These are phyloP conservation scores for Fratercula arctica DNA, from an alignment of 2,797 vertebrate genomes.

Conservation along the genomic window DNA sequence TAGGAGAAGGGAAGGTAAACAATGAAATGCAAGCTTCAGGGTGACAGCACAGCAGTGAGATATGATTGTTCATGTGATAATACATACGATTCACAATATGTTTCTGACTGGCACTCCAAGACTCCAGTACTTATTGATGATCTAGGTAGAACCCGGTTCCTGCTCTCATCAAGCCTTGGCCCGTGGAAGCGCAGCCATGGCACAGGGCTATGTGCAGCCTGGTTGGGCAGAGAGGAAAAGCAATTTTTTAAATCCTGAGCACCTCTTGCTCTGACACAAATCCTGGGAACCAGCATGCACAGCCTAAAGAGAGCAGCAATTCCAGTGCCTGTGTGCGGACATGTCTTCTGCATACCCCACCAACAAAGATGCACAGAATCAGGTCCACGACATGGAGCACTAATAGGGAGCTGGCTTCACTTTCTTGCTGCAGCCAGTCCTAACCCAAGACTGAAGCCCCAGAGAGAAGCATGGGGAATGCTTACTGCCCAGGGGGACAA, in stretches of 20 bases:
- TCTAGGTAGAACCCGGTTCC: neutral
- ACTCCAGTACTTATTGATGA: neutral
- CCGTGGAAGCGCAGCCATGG: neutral
- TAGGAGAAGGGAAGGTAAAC: constrained; percentile 8
- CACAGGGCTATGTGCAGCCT: neutral
- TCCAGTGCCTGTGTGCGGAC: neutral
- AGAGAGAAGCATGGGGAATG: neutral
- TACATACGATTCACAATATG: neutral
- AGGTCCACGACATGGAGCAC: neutral
- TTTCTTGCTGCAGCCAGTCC: neutral
- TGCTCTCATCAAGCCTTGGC: neutral
- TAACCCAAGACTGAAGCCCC: neutral
- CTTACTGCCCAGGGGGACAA: neutral
- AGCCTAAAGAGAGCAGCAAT: neutral
- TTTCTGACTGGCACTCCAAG: constrained; percentile 4
- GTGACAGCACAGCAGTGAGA: neutral
- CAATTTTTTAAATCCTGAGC: neutral
- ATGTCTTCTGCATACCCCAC: neutral
- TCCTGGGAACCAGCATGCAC: neutral
- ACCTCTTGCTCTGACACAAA: neutral
- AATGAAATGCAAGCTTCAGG: neutral
- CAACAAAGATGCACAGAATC: neutral
- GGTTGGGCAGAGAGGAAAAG: neutral
- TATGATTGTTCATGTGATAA: neutral
- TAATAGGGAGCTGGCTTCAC: neutral